phyloP scores from a whole-genome alignment of 2,888 invertebrate genomes.

The Lasioglossum marginatum region DNA sequence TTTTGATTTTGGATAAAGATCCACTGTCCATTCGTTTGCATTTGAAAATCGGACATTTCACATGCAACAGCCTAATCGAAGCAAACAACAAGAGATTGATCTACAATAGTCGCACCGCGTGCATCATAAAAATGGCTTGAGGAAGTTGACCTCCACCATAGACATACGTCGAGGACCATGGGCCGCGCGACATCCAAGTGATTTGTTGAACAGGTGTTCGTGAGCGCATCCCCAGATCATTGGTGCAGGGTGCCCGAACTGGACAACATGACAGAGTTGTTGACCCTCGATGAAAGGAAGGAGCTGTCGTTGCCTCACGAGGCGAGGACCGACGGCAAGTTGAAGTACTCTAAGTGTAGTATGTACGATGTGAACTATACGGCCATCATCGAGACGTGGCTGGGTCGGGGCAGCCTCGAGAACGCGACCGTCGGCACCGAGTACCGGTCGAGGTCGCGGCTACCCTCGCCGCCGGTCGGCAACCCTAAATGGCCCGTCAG shows the following conservation, averaged over 20 bases:
- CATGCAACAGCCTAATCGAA: no score
- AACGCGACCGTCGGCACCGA: slow-evolving; percentile 62
- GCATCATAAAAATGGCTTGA: not conserved
- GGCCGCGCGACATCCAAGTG: not conserved
- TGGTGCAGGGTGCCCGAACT: slow-evolving; percentile 88
- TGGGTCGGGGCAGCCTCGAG: slow-evolving; percentile 57
- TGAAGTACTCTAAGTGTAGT: slow-evolving; percentile 85
- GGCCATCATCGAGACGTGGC: slow-evolving; percentile 79
- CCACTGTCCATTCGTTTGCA: no score
- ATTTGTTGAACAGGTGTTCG: slow-evolving; percentile 86
- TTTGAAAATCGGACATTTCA: no score
- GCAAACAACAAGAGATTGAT: no score
- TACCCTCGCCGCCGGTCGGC: slow-evolving; percentile 78
- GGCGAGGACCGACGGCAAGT: slow-evolving; percentile 83
- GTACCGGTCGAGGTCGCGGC: slow-evolving; percentile 58
- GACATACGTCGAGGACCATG: not conserved
- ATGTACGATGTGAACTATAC: slow-evolving; percentile 86
- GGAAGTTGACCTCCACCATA: not conserved
- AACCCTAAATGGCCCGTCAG: slow-evolving; percentile 84
- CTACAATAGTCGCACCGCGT: no score
- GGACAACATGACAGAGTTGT: slow-evolving; percentile 83
- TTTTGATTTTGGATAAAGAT: no score
- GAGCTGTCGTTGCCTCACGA: slow-evolving; percentile 86
- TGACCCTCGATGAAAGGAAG: slow-evolving; percentile 85
- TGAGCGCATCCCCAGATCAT: slow-evolving; percentile 89